Conservation (phyloP, 2,113 vertebrate genomes). For the Clarias batrachus region DNA sequence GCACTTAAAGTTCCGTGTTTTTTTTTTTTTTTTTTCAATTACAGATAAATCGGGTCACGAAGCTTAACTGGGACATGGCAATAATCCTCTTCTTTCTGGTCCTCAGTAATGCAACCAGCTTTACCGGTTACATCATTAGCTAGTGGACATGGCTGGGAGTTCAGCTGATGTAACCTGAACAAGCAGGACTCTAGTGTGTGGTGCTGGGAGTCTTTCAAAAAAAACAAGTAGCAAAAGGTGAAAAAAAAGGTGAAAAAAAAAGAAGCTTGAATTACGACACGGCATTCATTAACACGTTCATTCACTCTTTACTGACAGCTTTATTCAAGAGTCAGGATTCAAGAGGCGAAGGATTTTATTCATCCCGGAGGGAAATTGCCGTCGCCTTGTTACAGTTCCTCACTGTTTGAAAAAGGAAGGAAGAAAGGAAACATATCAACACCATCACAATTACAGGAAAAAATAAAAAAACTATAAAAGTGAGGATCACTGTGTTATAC, state of each 20-base stretch:
- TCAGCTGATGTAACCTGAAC: slow-evolving; percentile 38
- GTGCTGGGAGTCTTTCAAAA: slow-evolving; percentile 8
- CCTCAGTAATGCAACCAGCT: slow-evolving; percentile 57
- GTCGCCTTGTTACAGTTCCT: no score
- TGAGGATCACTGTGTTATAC: no score
- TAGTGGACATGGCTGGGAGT: slow-evolving; percentile 25
- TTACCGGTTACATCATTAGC: slow-evolving; percentile 70
- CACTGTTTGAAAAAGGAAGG: no score
- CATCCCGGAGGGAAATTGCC: no score
- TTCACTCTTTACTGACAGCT: not conserved
- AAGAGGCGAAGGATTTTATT: no score
- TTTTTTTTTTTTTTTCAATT: slow-evolving; percentile 15
- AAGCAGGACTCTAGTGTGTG: slow-evolving; percentile 1
- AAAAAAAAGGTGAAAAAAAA: no score
- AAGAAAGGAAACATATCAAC: no score
- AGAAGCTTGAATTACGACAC: not conserved
- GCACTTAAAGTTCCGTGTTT: slow-evolving; percentile 35
- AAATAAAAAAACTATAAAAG: no score
- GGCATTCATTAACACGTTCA: not conserved
- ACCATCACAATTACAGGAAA: no score
- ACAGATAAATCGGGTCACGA: slow-evolving; percentile 65
- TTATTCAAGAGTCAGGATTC: not conserved
- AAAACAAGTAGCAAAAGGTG: slow-evolving; percentile 3
- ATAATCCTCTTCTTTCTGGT: slow-evolving; percentile 69
- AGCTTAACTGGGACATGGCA: slow-evolving; percentile 58